phyloP scores from a whole-genome alignment of 1,140 invertebrate genomes.

The Nixonia krombeini region DNA sequence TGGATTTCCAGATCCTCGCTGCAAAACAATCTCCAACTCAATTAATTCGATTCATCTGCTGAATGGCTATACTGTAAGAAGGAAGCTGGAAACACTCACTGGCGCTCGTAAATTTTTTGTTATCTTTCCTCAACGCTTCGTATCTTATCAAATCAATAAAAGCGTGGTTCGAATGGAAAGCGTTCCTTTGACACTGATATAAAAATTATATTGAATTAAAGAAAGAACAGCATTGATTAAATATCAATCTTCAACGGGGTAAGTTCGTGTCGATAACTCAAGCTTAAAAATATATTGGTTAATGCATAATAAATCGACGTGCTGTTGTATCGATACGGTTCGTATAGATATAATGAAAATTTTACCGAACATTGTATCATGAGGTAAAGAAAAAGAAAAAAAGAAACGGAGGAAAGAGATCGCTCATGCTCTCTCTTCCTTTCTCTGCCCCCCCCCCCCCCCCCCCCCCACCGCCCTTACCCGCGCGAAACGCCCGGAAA shows the following conservation, averaged over 20 bases:
- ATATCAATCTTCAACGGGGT: too few species aligned
- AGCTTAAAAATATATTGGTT: background rate
- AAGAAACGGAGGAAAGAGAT: too few species aligned
- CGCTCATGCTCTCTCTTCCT: too few species aligned
- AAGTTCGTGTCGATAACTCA: too few species aligned
- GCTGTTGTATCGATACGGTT: conserved; percentile 30
- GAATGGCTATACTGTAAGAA: conserved; percentile 47
- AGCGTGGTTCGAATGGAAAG: background rate
- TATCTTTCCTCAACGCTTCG: conserved; percentile 30
- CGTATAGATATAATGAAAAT: conserved; percentile 40
- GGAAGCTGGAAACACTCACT: conserved; percentile 14
- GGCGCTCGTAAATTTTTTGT: conserved; percentile 45
- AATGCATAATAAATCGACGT: too few species aligned
- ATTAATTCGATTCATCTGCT: conserved; percentile 56
- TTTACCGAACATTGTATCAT: conserved; percentile 37
- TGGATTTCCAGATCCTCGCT: conserved; percentile 61
- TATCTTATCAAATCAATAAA: conserved; percentile 39
- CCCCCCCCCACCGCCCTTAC: too few species aligned
- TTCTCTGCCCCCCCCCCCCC: too few species aligned
- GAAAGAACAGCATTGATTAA: too few species aligned
- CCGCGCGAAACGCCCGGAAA: too few species aligned
- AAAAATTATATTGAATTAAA: conserved; percentile 28
- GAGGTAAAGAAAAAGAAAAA: conserved; percentile 13
- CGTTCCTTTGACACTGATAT: too few species aligned
- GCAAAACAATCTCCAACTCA: conserved; percentile 54